These are phyloP conservation scores for Taeniopygia guttata DNA, from an alignment of 2,797 vertebrate species.

Conservation along the genomic window DNA sequence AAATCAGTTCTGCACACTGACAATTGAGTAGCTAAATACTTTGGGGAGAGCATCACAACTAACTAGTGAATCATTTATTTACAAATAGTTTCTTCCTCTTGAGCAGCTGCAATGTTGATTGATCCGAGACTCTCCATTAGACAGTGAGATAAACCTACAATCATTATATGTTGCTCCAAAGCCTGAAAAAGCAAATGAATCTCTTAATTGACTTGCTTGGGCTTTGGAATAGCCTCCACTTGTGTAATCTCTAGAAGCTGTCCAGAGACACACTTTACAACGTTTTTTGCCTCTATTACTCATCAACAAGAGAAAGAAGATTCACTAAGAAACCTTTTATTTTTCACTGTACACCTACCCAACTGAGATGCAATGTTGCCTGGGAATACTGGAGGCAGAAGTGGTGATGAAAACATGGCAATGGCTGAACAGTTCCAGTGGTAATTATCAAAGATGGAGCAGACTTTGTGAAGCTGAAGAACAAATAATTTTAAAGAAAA, in stretches of 20 bases:
- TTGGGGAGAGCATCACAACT: neutral
- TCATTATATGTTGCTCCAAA: neutral
- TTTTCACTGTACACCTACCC: neutral
- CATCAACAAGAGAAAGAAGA: neutral
- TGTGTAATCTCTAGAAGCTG: neutral
- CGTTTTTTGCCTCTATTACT: neutral
- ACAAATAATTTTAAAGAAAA: neutral
- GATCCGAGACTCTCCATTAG: neutral
- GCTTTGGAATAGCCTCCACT: neutral
- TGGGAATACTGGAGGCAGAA: neutral
- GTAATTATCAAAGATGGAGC: neutral
- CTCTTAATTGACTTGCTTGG: neutral
- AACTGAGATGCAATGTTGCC: neutral
- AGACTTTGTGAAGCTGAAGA: neutral
- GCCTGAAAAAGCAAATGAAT: neutral
- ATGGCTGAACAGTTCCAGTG: neutral
- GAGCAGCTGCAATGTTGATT: neutral
- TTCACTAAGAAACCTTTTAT: neutral
- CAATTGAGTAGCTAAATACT: neutral
- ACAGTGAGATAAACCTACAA: neutral
- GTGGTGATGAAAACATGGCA: neutral
- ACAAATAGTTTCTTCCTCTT: neutral
- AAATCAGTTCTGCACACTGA: neutral
- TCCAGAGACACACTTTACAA: neutral
- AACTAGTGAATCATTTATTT: constrained; percentile 9